Evolutionary conservation across 2,888 invertebrate species (phyloP), one percentile per base, ranked within the genome.

Genomic region (Torymus aiolomorphi): DNA sequence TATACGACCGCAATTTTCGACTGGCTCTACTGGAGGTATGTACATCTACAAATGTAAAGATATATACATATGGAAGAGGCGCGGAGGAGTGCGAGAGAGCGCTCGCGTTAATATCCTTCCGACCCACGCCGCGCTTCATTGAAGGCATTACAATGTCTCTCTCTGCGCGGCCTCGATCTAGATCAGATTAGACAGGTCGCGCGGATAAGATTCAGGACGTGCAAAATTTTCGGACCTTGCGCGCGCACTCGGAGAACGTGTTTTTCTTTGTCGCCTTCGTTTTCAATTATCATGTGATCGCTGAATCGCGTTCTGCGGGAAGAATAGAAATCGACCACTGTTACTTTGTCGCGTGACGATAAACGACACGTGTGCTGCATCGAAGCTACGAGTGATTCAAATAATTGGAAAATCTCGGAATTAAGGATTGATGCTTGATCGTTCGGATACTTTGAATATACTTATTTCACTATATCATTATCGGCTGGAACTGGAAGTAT

Each of bases 181-280:
- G 12, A 77, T 76, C 62, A 76, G 57, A 59, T 75, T 52, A 57
- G 49, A 69, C 31, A 13, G 5, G 31, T 8, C 8, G 5, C 8
- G 42, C 8, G 42, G 8, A 8, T 16, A 8, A 73, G 42, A 57
- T 69, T 10, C 59, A 72, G 52, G 59, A 75, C 75, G 75, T 20
- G 65, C 59, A n/a, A 75, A 66, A 54, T 72, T 72, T 78, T 78
- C 18, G 65, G 52, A 59, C 57, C 73, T 74, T n/a, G 73, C 42
- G 14, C 63, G 14, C 24, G 2, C 18, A 12, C 2, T 4, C 13
- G 11, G n/a, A 11, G 18, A 59, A 16, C 11, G 11, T 18, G 16
- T 51, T 51, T 51, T 65, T 18, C 14, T 18, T 51, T 5, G 42
- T 1, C 8, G 8, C 42, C 42, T 42, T 42, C 42, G 42, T 42